These are phyloP conservation scores for Apaloderma vittatum DNA, from an alignment of 2,113 vertebrate species.

Conservation along the genomic window DNA sequence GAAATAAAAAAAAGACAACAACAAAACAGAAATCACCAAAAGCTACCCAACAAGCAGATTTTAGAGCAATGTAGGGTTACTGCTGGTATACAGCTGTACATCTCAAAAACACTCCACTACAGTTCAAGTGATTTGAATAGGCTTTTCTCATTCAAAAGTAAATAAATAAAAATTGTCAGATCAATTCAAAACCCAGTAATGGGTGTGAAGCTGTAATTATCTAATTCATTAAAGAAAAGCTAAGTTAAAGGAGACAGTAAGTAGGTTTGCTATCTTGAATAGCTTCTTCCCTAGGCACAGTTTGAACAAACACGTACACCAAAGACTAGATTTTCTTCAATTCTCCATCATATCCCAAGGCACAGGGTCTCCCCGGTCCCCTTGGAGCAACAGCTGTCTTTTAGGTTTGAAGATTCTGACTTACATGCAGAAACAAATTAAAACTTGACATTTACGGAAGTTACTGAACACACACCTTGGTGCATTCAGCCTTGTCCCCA, in stretches of 20 bases:
- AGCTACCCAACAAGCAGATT: no score
- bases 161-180: not conserved
- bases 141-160: not conserved
- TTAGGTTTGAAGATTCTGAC: not conserved
- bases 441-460: not conserved
- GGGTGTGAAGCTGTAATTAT: not conserved
- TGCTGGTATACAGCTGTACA: not conserved
- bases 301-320: not conserved
- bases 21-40: no score
- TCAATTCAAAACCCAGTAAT: not conserved
- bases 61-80: not conserved
- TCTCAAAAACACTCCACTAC: not conserved
- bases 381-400: not conserved
- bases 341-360: not conserved
- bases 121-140: not conserved
- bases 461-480: not conserved
- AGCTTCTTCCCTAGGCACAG: not conserved
- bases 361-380: not conserved
- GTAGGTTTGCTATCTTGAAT: not conserved
- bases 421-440: not conserved
- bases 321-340: not conserved
- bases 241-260: not conserved
- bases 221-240: not conserved
- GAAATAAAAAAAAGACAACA: no score
- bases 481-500: not conserved